phyloP scores from a whole-genome alignment of 2,888 invertebrate genomes.

The Hylaea fasciaria region DNA sequence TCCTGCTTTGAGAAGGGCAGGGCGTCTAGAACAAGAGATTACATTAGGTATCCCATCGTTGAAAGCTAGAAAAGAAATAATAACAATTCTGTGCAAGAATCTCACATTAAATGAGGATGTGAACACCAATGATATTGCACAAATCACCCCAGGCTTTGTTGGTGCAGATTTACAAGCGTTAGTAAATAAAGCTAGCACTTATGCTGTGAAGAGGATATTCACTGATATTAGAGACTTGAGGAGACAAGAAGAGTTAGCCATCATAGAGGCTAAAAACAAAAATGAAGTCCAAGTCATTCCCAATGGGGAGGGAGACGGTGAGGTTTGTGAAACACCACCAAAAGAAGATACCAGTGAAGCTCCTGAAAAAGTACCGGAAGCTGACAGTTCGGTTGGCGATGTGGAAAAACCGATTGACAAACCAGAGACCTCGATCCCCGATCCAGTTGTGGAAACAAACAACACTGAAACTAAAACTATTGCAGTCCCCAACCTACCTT shows the following conservation, averaged over 20 bases:
- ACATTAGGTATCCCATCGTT: slow-evolving; percentile 96
- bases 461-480: slow-evolving; percentile 37
- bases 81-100: slow-evolving; percentile 88
- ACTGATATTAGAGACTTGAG: slow-evolving; percentile 62
- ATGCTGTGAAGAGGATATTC: slow-evolving; percentile 89
- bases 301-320: slow-evolving; percentile 72
- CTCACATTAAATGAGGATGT: slow-evolving; percentile 89
- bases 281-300: slow-evolving; percentile 58
- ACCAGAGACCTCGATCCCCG: slow-evolving; percentile 31
- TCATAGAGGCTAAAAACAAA: slow-evolving; percentile 43
- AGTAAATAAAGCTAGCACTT: slow-evolving; percentile 94
- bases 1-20: slow-evolving; percentile 95
- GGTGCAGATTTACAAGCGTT: slow-evolving; percentile 96
- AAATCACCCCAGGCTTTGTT: slow-evolving; percentile 97
- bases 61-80: slow-evolving; percentile 91
- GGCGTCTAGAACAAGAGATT: slow-evolving; percentile 97
- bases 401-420: slow-evolving; percentile 50
- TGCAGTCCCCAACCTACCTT: slow-evolving; percentile 42
- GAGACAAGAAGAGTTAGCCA: slow-evolving; percentile 40
- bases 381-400: slow-evolving; percentile 42
- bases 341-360: slow-evolving; percentile 50
- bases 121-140: slow-evolving; percentile 90
- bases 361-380: slow-evolving; percentile 46
- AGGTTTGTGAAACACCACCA: slow-evolving; percentile 43
- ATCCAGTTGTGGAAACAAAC: slow-evolving; percentile 46